These are phyloP conservation scores for Cheilosia soror DNA, from an alignment of 2,888 invertebrate species.

Conservation along the genomic window DNA sequence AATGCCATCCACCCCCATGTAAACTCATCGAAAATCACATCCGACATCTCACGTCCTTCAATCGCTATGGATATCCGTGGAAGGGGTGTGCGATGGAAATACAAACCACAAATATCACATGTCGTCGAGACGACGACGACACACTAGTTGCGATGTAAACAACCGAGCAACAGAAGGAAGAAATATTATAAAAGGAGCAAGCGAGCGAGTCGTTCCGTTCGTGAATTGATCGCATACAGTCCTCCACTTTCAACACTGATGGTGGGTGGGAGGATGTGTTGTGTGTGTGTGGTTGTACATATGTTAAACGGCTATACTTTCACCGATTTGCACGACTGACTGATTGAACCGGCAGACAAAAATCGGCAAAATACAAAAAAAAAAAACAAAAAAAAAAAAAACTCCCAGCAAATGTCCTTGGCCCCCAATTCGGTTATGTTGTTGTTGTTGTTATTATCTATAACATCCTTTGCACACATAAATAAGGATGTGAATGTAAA, in stretches of 20 bases:
- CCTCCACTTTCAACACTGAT: conserved; percentile 13
- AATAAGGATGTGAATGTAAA: conserved; percentile 51
- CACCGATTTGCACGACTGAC: conserved; percentile 74
- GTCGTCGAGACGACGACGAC: conserved; percentile 52
- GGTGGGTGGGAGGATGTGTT: neutral
- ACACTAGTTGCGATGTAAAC: conserved; percentile 75
- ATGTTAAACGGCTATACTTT: conserved; percentile 59
- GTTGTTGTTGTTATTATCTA: conserved; percentile 42
- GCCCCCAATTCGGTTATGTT: conserved; percentile 43
- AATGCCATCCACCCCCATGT: conserved; percentile 20
- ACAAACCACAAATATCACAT: conserved; percentile 29
- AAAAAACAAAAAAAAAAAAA: conserved; percentile 1
- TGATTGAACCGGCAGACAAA: conserved; percentile 69
- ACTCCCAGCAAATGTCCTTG: conserved; percentile 62
- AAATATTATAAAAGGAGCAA: conserved; percentile 47
- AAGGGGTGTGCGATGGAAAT: conserved; percentile 1
- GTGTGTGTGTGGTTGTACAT: conserved; percentile 21
- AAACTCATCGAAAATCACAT: conserved; percentile 43
- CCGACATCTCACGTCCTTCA: conserved; percentile 66
- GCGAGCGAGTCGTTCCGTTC: conserved; percentile 36
- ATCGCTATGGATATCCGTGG: conserved; percentile 30
- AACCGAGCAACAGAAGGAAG: conserved; percentile 42
- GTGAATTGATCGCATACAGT: conserved; percentile 16
- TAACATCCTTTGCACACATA: conserved; percentile 41
- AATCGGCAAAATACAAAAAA: conserved; percentile 44